Evolutionary conservation across 1,140 invertebrate genomes (phyloP), one percentile per base, ranked within the genome.

Genomic region (Psilanteris sp.): DNA sequence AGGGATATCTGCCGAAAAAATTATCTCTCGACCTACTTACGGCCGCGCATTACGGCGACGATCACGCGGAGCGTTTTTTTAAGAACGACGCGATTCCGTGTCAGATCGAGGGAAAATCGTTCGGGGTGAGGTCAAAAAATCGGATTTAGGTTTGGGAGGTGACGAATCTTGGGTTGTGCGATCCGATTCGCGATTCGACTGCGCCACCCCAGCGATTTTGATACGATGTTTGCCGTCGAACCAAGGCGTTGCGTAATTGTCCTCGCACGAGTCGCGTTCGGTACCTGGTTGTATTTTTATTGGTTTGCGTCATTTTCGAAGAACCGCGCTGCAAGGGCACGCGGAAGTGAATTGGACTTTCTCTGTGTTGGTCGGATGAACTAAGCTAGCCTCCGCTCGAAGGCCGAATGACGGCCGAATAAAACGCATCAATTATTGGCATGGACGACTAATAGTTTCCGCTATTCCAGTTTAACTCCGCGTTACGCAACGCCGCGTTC

Each of bases 391-490:
- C 61, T 76, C 44, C n/a, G 52, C 48, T 52, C 68, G 77, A 79
- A 80, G 80, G 77, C 66, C 79, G 52, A 74, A 16, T 59, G 67
- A 76, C 77, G 78, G 73, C 77, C 77, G 79, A 82, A 81, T 80
- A 79, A 81, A 70, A 74, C 50, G 55, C 62, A 72, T 78, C 78
- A 81, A 83, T 84, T 82, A 83, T 81, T 78, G 77, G 77, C 62
- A 64, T 64, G 72, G 46, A 67, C 80, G 77, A 83, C 79, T 81
- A 83, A n/a, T n/a, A n/a, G 83, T 83, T 84, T 77, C 81, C 81
- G 81, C 76, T 84, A 85, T 85, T 83, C 80, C 81, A 84, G 82
- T 84, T 84, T 75, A 78, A 66, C 74, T 46, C 61, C 22, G 31
- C 26, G 57, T 85, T 83, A 80, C 70, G 71, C 78, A 83, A 83